A percentile compares a stretch with the other conserved stretches of the same genome.
These are phyloP conservation scores for Drosophila quadrilineata DNA, from an alignment of 1,140 invertebrate species.

Conservation along the genomic window DNA sequence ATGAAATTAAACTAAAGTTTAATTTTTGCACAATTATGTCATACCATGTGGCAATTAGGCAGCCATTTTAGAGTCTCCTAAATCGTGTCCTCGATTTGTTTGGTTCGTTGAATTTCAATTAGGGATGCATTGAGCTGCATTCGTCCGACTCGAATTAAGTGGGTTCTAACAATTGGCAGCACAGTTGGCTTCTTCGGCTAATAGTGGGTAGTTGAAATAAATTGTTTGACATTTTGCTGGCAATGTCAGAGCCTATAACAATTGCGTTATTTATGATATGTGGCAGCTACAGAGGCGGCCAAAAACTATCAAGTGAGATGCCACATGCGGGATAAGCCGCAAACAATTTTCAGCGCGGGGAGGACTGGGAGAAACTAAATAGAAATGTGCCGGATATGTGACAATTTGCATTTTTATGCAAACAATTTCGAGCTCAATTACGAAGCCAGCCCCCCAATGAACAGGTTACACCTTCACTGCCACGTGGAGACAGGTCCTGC, in stretches of 20 bases:
- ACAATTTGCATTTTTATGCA: constrained; percentile 76
- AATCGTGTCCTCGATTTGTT: not conserved
- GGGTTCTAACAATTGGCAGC: constrained; percentile 35
- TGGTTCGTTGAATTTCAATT: constrained; percentile 67
- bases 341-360: constrained; percentile 54
- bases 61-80: constrained; percentile 9
- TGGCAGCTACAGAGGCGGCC: constrained; percentile 1
- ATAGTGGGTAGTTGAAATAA: constrained; percentile 47
- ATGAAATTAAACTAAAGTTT: no score
- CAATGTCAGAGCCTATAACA: not conserved
- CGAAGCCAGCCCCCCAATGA: constrained; percentile 9
- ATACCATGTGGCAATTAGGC: constrained; percentile 29
- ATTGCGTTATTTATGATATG: constrained; percentile 39
- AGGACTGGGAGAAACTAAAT: no score
- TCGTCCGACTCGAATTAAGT: constrained; percentile 15
- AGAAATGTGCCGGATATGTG: constrained; percentile 76
- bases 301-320: no score
- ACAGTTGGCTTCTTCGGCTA: no score
- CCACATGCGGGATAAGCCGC: constrained; percentile 37
- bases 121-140: constrained; percentile 47
- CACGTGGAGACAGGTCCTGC: no score
- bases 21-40: constrained; percentile 24
- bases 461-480: not conserved
- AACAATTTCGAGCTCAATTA: constrained; percentile 74
- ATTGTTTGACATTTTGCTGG: constrained; percentile 53